Percentiles rank a stretch among this genome's conserved stretches.
phyloP scores from a whole-genome alignment of 2,888 invertebrate genomes.

The Plutella xylostella region DNA sequence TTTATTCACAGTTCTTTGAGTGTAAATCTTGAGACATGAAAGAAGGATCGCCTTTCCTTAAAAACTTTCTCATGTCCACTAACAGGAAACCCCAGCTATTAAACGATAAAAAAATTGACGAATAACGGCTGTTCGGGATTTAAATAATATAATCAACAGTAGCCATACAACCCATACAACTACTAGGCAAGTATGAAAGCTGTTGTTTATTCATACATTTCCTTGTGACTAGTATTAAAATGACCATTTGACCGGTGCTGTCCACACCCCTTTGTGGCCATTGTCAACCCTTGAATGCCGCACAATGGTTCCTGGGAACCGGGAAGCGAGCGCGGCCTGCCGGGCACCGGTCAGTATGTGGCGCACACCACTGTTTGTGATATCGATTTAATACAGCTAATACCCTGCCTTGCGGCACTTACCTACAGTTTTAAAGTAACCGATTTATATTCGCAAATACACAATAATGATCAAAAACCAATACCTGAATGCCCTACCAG shows the following conservation, averaged over 20 bases:
- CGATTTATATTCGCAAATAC: too few relatives aligned
- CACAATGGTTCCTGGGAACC: slow-evolving; percentile 58
- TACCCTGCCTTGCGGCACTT: too few relatives aligned
- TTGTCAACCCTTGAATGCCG: slow-evolving; percentile 54
- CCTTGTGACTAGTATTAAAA: slow-evolving; percentile 53
- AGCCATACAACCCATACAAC: slow-evolving; percentile 29
- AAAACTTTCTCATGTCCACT: slow-evolving; percentile 58
- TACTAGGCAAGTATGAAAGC: slow-evolving; percentile 48
- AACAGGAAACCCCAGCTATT: slow-evolving; percentile 24
- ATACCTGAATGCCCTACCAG: too few relatives aligned
- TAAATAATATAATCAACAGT: slow-evolving; percentile 61
- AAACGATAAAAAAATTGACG: slow-evolving; percentile 55
- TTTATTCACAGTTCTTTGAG: too few relatives aligned
- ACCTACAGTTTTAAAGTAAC: too few relatives aligned
- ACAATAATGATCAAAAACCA: too few relatives aligned
- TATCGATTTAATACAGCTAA: background rate
- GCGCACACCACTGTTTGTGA: too few relatives aligned
- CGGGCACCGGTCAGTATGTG: background rate
- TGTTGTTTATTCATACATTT: slow-evolving; percentile 58
- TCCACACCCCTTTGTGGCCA: slow-evolving; percentile 62
- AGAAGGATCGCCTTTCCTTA: background rate
- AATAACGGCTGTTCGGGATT: slow-evolving; percentile 56
- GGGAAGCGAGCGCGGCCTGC: slow-evolving; percentile 45
- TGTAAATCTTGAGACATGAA: background rate
- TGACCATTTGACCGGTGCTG: slow-evolving; percentile 68